phyloP scores from a whole-genome alignment of 1,140 invertebrate genomes.

The Scaptodrosophila lebanonensis region DNA sequence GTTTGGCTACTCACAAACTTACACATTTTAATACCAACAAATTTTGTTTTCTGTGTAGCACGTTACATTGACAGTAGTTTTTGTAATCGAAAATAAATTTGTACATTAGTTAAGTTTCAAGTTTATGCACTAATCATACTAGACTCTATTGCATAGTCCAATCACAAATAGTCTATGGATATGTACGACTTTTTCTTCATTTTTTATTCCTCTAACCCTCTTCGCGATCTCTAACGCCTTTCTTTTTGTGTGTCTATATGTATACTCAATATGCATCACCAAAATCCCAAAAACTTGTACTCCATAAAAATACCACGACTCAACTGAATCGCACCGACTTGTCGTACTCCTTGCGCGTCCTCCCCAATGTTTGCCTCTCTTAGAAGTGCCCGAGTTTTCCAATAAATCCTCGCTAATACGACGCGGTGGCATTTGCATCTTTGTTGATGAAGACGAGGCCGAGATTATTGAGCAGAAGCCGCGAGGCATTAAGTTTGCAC shows the following conservation, averaged over 20 bases:
- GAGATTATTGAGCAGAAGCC: slow-evolving; percentile 56
- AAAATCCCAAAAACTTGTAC: slow-evolving; percentile 44
- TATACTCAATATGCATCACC: slow-evolving; percentile 58
- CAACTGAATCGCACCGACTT: slow-evolving; percentile 38
- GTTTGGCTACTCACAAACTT: too few relatives aligned
- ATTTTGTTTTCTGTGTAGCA: too few relatives aligned
- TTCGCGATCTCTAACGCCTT: slow-evolving; percentile 33
- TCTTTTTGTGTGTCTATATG: slow-evolving; percentile 50
- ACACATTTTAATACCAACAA: too few relatives aligned
- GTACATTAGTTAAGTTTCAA: too few relatives aligned
- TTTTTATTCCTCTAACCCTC: slow-evolving; percentile 28
- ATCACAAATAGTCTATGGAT: too few relatives aligned
- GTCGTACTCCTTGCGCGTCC: too few relatives aligned
- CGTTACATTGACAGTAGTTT: too few relatives aligned
- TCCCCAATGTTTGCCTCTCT: slow-evolving; percentile 25
- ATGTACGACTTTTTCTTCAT: slow-evolving; percentile 23
- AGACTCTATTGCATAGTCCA: too few relatives aligned
- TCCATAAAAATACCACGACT: slow-evolving; percentile 40
- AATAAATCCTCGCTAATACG: slow-evolving; percentile 74
- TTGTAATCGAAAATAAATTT: too few relatives aligned
- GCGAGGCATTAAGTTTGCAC: slow-evolving; percentile 57
- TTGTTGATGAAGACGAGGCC: slow-evolving; percentile 75
- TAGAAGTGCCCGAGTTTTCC: slow-evolving; percentile 61
- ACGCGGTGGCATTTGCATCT: slow-evolving; percentile 76
- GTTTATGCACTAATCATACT: too few relatives aligned